These are phyloP conservation scores for Lasioglossum villosulum DNA, from an alignment of 2,888 invertebrate genomes.

Conservation along the genomic window DNA sequence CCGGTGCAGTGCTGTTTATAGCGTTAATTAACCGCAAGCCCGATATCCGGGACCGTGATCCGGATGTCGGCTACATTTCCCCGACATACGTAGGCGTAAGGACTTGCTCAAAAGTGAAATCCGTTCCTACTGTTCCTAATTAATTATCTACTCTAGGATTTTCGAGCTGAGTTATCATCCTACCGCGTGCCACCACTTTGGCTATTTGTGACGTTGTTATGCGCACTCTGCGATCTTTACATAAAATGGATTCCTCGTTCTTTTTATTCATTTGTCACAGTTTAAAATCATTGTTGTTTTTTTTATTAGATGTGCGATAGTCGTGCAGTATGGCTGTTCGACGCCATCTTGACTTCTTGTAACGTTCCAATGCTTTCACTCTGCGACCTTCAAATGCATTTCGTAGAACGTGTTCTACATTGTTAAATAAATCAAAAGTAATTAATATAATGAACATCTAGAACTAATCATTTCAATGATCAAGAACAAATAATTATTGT, in stretches of 20 bases:
- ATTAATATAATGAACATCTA: neutral
- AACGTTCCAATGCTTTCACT: neutral
- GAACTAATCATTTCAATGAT: neutral
- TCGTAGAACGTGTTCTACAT: neutral
- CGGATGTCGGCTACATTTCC: neutral
- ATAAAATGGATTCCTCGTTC: neutral
- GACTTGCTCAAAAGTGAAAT: constrained; percentile 67
- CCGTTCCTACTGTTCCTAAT: constrained; percentile 68
- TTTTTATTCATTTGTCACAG: neutral
- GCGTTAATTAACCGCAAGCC: constrained; percentile 32
- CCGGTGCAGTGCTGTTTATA: constrained; percentile 31
- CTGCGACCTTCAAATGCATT: neutral
- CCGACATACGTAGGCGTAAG: constrained; percentile 36
- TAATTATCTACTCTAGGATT: constrained; percentile 38
- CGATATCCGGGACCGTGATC: constrained; percentile 26
- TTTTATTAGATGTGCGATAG: neutral
- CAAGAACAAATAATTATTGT: neutral
- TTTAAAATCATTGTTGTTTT: neutral
- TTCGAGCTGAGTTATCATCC: neutral
- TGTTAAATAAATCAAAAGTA: neutral
- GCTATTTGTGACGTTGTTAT: neutral
- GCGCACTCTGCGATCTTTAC: neutral
- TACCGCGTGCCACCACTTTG: neutral
- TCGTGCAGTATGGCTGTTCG: neutral
- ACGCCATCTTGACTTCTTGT: neutral